Base-by-base conservation (phyloP, 53 echinoderm and acorn worm species). In the Paracentrotus lividus region DNA sequence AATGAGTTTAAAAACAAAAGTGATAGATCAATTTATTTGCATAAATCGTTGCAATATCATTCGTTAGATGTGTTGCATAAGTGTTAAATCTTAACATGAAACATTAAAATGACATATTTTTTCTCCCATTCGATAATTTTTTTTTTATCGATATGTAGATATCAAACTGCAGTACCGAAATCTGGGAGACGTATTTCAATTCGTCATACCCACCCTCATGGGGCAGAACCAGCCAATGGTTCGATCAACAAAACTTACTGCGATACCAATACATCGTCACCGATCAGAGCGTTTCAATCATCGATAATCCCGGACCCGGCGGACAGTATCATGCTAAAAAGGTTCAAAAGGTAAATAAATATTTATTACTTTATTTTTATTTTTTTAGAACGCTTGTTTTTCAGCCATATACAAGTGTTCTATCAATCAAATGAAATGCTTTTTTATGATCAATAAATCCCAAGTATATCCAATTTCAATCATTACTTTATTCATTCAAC, bases 281-380 rank as follows among this genome's bases (percentile, higher is more conserved):
- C 85, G 5, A n/a, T 85, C 85, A 85, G 14, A 31, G 85, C 49
- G 13, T 85, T 85, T 47, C 85, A 29, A n/a, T 51, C 49, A 27
- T 85, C 85, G 5, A 51, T 27, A 49, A 72, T 72, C 29, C 47
- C 85, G 14, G 85, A 51, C 27, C 49, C 29, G 16, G 49, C 15
- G 16, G 88, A 88, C 56, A 34, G 43, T 54, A 4, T 8, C 18
- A 24, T 55, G 56, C 32, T 88, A 18, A 38, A 88, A 59, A 88
- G 58, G 33, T 88, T 88, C 34, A 88, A 88, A 88, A 88, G 88
- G 88, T 85, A 13, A n/a, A 47, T 8, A 24, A 84, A 24, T 49
- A 36, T 26, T 24, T 84, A 29, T 84, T 10, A 26, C n/a, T 44
- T 2, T 84, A 27, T 47, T 84, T 84, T 9, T 8, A n/a, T n/a